Base-by-base conservation (phyloP, 2,888 invertebrate genomes). In the Hololepta plana region DNA sequence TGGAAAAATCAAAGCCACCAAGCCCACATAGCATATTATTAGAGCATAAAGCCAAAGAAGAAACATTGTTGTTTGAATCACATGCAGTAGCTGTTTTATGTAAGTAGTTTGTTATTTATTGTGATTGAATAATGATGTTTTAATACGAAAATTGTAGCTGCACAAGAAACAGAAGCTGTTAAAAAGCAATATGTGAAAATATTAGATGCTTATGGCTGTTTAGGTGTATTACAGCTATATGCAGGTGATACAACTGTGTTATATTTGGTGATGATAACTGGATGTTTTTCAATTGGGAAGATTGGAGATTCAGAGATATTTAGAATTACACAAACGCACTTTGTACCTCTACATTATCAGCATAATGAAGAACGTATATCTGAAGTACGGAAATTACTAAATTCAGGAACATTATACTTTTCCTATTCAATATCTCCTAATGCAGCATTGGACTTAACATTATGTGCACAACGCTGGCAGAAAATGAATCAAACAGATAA, bases 331-430 rank as follows among this genome's bases (percentile, higher is more conserved):
- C 85, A 87, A 53, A 88, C 90, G 1, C 75, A 79, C 41, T 88
- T 93, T 52, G 63, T 91, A 6, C 87, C 93, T 1, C 57, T 95
- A 32, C 76, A 81, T 51, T 74, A 79, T 45, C 71, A 71, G 23
- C 59, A 62, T 38, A 64, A 60, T 38, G 69, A 70, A 40, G 70
- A 70, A 35, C 52, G 63, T 32, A 59, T 69, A 13, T 53, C 60
- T 2, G 71, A 71, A 46, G 70, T 67, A 3, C 70, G 87, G 35
- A 91, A 93, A 53, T 60, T 98, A 28, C 62, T 98, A 3, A 93
- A 90, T 51, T 93, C 95, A n/a, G 96, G 96, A 7, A 93, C 91
- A 17, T 96, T 96, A 55, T 99, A 98, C 52, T 98, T 98, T 55
- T 81, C 93, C 0, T 84, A 82, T 79, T 68, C 69, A 20, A 51